These are phyloP conservation scores for Spea bombifrons DNA, from an alignment of 2,113 vertebrate genomes.

Conservation along the genomic window DNA sequence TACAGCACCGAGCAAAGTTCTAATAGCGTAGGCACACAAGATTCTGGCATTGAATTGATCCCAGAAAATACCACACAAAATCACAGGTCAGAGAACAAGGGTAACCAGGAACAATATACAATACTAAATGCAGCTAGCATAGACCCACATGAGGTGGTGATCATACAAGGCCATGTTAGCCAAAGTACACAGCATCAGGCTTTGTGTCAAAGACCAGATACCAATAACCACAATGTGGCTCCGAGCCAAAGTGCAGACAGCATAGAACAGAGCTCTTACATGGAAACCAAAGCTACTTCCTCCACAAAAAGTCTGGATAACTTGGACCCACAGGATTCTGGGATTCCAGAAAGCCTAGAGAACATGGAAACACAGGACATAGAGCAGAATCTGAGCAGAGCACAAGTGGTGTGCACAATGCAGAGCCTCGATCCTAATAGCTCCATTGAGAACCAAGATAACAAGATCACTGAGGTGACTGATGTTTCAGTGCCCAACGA, in stretches of 20 bases:
- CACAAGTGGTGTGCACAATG: not conserved
- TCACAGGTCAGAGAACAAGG: not conserved
- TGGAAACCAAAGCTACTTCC: not conserved
- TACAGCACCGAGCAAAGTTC: not conserved
- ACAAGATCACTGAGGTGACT: not conserved
- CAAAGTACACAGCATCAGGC: not conserved
- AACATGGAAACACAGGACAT: not conserved
- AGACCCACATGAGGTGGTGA: not conserved
- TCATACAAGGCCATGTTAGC: not conserved
- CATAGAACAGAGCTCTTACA: not conserved
- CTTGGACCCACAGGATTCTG: not conserved
- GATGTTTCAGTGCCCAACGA: slow-evolving; percentile 15
- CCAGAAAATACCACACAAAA: not conserved
- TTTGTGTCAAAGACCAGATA: not conserved
- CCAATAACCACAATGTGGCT: not conserved
- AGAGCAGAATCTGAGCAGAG: not conserved
- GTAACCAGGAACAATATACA: not conserved
- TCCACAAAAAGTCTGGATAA: not conserved
- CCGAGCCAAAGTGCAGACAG: not conserved
- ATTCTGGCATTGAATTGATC: not conserved
- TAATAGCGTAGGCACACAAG: not conserved
- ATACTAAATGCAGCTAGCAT: not conserved
- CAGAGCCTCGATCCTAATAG: not conserved
- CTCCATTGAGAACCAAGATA: not conserved
- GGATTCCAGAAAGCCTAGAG: not conserved